A percentile compares a stretch with the other conserved stretches of the same genome.
Evolutionary conservation across 2,113 vertebrate species (phyloP).

Genomic region (Gavialis gangeticus): DNA sequence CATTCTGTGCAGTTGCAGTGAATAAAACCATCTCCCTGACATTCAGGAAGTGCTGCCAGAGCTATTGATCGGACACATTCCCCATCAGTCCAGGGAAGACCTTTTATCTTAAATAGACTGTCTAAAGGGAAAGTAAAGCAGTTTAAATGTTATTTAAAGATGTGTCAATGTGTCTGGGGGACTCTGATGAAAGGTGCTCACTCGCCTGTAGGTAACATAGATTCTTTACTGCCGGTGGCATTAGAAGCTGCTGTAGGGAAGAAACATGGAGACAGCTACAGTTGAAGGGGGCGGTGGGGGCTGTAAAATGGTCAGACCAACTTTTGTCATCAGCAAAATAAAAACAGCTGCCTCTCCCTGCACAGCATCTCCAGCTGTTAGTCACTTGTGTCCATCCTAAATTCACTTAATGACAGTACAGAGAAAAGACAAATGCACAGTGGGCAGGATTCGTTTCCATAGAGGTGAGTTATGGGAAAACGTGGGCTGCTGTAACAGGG

Average conservation of each 20-base stretch:
- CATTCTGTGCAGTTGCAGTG: not conserved
- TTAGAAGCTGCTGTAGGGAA: rapidly evolving
- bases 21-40: not conserved
- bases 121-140: not conserved
- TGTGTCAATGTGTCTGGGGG: not conserved
- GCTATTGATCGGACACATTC: not conserved
- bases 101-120: not conserved
- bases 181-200: not conserved
- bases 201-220: rapidly evolving
- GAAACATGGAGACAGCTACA: rapidly evolving
- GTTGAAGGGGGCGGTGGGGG: not conserved
- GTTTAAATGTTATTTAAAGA: not conserved
- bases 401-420: not conserved
- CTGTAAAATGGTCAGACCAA: not conserved
- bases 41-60: not conserved
- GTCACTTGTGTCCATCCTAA: not conserved
- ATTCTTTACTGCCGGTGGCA: not conserved
- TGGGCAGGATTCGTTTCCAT: not conserved
- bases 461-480: not conserved
- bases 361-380: not conserved
- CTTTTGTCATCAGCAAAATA: not conserved
- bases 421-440: not conserved
- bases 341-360: not conserved
- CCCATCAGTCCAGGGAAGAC: not conserved
- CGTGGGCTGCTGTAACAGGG: not conserved